phyloP scores from a whole-genome alignment of 2,888 invertebrate species.

The Ennomos erosarius region DNA sequence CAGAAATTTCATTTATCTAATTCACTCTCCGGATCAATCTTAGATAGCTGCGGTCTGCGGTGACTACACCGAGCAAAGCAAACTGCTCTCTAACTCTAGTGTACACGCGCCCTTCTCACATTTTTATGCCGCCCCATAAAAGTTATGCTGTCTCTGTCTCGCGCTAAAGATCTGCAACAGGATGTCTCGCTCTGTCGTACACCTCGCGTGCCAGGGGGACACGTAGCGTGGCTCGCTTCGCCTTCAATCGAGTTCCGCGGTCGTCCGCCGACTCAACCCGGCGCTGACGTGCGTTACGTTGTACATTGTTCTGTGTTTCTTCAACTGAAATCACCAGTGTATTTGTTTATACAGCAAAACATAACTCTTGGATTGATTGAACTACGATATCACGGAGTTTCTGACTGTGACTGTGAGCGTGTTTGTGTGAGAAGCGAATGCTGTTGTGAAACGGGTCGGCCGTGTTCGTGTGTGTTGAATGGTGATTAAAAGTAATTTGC shows the following conservation, averaged over 20 bases:
- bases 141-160: constrained; percentile 50
- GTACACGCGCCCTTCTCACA: constrained; percentile 71
- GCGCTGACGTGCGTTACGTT: constrained; percentile 81
- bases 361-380: constrained; percentile 71
- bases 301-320: constrained; percentile 67
- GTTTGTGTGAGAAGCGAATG: constrained; percentile 64
- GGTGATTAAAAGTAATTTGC: constrained; percentile 83
- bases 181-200: constrained; percentile 60
- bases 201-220: constrained; percentile 65
- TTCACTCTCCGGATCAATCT: constrained; percentile 70
- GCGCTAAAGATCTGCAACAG: constrained; percentile 26
- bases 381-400: constrained; percentile 63
- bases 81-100: constrained; percentile 40
- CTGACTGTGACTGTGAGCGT: constrained; percentile 62
- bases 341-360: constrained; percentile 78
- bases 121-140: constrained; percentile 72
- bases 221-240: constrained; percentile 70
- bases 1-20: constrained; percentile 66
- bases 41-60: constrained; percentile 56
- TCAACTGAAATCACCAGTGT: constrained; percentile 72
- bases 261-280: constrained; percentile 80
- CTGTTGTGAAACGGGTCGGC: constrained; percentile 72
- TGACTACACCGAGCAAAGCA: constrained; percentile 47
- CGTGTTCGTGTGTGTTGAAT: constrained; percentile 79
- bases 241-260: constrained; percentile 70